Conservation (phyloP, 2,797 vertebrate species). For the Acrossocheilus fasciatus region DNA sequence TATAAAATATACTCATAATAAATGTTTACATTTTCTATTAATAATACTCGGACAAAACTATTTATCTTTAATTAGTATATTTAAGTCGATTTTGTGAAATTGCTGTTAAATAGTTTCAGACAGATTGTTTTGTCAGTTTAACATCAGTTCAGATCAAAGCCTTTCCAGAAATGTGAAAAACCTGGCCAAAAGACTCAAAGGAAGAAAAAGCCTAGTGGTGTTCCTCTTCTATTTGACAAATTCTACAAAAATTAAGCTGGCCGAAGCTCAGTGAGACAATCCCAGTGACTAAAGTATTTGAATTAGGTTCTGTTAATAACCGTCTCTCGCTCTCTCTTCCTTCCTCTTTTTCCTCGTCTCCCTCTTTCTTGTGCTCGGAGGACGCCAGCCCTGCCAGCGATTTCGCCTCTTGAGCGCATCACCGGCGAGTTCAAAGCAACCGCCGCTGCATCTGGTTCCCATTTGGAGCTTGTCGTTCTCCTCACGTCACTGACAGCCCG, state of each 20-base stretch:
- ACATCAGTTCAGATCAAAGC: conserved; percentile 18
- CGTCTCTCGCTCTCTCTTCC: conserved; percentile 10
- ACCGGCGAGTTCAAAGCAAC: conserved; percentile 76
- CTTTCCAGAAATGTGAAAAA: conserved; percentile 5
- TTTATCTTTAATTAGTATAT: background rate
- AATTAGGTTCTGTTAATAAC: conserved; percentile 34
- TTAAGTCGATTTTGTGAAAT: background rate
- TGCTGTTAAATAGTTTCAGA: background rate
- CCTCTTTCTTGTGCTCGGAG: conserved; percentile 18
- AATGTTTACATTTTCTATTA: background rate
- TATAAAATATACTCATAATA: background rate
- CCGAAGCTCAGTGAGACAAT: conserved; percentile 24
- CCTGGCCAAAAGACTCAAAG: background rate
- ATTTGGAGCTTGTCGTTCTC: conserved; percentile 84
- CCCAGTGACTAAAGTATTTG: conserved; percentile 42
- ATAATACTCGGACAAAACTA: background rate
- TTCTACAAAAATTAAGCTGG: background rate
- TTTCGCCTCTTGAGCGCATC: conserved; percentile 50
- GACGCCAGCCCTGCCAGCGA: conserved; percentile 41
- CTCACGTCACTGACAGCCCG: conserved; percentile 84
- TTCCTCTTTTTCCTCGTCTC: conserved; percentile 16
- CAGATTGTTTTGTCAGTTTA: background rate
- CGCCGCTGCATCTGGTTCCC: conserved; percentile 77
- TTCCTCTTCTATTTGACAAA: conserved; percentile 27
- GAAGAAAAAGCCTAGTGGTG: background rate